These are phyloP conservation scores for Mesorhabditis spiculigera DNA, from an alignment of 2,888 invertebrate genomes.

Conservation along the genomic window DNA sequence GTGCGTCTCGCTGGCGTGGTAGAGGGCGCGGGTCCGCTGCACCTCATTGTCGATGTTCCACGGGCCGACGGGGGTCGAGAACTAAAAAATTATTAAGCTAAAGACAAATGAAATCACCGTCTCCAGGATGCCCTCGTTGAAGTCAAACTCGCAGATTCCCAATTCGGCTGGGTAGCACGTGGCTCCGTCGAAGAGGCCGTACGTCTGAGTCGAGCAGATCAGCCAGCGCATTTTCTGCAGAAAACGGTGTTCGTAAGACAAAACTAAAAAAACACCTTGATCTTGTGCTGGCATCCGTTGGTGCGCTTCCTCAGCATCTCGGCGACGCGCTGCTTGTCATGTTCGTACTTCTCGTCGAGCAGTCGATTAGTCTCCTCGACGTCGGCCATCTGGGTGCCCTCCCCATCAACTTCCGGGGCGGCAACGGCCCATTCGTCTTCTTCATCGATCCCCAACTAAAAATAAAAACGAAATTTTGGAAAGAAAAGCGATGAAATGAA, in stretches of 20 bases:
- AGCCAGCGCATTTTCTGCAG: conserved; percentile 34
- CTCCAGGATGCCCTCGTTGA: conserved; percentile 39
- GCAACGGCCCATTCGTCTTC: not conserved
- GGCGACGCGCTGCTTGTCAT: not conserved
- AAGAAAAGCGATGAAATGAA: no score
- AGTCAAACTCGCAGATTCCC: conserved; percentile 39
- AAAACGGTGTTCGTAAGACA: not conserved
- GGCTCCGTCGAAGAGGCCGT: conserved; percentile 34
- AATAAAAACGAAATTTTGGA: not conserved
- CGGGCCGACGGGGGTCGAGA: conserved; percentile 33
- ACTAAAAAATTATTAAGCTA: conserved; percentile 11
- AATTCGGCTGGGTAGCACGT: conserved; percentile 37
- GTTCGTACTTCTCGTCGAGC: conserved; percentile 1
- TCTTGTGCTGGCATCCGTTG: not conserved
- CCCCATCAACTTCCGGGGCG: not conserved
- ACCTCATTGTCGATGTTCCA: conserved; percentile 31
- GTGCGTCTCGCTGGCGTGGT: conserved; percentile 43
- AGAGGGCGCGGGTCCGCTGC: conserved; percentile 30
- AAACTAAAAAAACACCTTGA: not conserved
- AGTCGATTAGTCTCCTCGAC: not conserved
- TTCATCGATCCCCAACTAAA: not conserved
- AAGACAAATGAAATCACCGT: conserved; percentile 10
- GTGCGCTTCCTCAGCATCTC: not conserved
- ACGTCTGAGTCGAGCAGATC: conserved; percentile 38
- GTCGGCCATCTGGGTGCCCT: not conserved